Percentiles rank a stretch among this genome's conserved stretches.
Conservation (phyloP, 2,797 vertebrate species). For the Emys orbicularis region DNA sequence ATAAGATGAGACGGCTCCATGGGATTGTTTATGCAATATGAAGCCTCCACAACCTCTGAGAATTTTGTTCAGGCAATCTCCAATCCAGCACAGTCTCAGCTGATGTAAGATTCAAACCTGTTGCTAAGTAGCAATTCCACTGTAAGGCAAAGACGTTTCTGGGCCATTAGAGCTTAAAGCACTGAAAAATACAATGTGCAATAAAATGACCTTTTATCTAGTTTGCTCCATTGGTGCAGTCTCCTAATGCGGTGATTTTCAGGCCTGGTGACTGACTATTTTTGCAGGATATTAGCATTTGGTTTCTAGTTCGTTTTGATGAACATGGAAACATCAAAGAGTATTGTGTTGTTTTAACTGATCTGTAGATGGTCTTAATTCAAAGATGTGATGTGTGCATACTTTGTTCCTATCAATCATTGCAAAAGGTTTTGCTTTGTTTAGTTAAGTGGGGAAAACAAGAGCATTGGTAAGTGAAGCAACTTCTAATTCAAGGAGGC, state of each 20-base stretch:
- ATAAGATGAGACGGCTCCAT: background rate
- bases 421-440: constrained; percentile 42
- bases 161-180: constrained; percentile 36
- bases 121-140: constrained; percentile 19
- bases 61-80: constrained; percentile 27
- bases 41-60: background rate
- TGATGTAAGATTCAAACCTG: constrained; percentile 30
- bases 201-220: constrained; percentile 59
- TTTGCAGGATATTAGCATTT: constrained; percentile 40
- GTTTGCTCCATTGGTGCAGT: constrained; percentile 33
- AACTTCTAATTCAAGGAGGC: constrained; percentile 59
- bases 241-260: constrained; percentile 52
- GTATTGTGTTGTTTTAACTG: constrained; percentile 49
- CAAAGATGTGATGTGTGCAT: constrained; percentile 8
- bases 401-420: constrained; percentile 44
- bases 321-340: constrained; percentile 40
- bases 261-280: constrained; percentile 37
- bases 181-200: constrained; percentile 41
- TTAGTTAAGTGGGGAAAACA: constrained; percentile 41
- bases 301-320: constrained; percentile 32
- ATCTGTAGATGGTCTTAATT: constrained; percentile 25
- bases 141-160: constrained; percentile 45
- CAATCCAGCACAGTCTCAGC: background rate
- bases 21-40: background rate
- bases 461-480: constrained; percentile 9